phyloP scores from a whole-genome alignment of 2,113 vertebrate genomes.

The Sterrhoptilus dennistouni region DNA sequence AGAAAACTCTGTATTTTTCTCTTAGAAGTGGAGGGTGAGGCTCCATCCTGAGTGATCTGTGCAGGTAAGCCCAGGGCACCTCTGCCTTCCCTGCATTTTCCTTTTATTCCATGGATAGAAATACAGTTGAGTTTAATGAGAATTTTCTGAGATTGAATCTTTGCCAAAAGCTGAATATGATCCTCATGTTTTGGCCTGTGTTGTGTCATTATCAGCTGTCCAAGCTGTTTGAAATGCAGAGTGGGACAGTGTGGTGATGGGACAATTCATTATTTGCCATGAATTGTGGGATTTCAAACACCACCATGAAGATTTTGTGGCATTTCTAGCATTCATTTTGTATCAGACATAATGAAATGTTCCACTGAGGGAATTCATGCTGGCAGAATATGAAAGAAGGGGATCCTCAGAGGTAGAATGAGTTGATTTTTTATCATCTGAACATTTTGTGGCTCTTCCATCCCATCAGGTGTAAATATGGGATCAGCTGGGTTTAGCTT shows the following conservation, averaged over 20 bases:
- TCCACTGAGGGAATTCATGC: neutral
- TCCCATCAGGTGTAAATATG: neutral
- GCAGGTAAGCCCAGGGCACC: neutral
- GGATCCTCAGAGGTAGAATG: neutral
- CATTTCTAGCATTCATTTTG: neutral
- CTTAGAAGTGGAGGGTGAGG: neutral
- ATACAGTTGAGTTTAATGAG: neutral
- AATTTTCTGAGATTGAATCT: neutral
- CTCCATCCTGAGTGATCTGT: neutral
- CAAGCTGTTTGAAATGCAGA: neutral
- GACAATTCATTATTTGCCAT: neutral
- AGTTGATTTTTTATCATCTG: neutral
- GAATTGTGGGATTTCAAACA: neutral
- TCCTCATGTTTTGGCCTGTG: neutral
- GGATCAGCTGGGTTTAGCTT: constrained; percentile 21
- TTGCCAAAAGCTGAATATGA: neutral
- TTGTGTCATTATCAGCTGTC: neutral
- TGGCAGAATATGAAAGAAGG: neutral
- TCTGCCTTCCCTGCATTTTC: neutral
- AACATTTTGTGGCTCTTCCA: neutral
- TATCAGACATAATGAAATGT: neutral
- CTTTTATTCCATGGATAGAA: neutral
- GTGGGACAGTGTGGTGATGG: neutral
- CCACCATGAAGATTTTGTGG: neutral
- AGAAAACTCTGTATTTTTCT: neutral